Base-by-base conservation (phyloP, 2,113 vertebrate species). In the Sceloporus undulatus region DNA sequence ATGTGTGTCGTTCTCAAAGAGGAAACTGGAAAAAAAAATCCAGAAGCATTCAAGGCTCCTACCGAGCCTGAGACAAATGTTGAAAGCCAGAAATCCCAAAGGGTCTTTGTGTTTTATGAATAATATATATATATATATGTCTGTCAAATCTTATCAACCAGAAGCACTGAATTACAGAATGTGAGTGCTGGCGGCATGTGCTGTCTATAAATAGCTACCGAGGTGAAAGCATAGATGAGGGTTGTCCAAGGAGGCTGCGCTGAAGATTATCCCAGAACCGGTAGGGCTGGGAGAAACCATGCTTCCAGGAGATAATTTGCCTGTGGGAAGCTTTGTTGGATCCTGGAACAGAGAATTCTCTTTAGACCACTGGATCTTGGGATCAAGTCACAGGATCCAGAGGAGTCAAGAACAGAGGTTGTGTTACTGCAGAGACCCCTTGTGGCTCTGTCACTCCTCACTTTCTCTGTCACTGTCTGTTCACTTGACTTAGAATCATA, bases 21-120 rank as follows among this genome's bases (percentile, higher is more conserved):
- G 81, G 0, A 10, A 88, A 2, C 90, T 79, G 93, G 86, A 27
- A 90, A 89, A 62, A 62, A 62, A 62, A 62, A 88, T 86, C 94
- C 94, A 94, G 91, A 92, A 90, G 89, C 87, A 90, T 90, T 92
- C 92, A 90, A 92, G 91, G 62, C 89, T 93, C 93, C 93, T 92
- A 92, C 92, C 89, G 90, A 86, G 94, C 93, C 91, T 81, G 66
- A 93, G 92, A 91, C 92, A 89, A 92, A 90, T 82, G 92, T 85
- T 93, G 92, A 92, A 95, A 95, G 94, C 16, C 62, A 89, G 85
- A 91, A 91, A 91, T 92, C 91, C 90, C 92, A 82, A 85, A 92
- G 40, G 90, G 81, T 88, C 85, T 92, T 82, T 91, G 88, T 88
- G 66, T 84, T 92, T 92, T 87, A 9, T 25, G 40, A 42, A 66